These are phyloP conservation scores for Eurytoma californica DNA, from an alignment of 2,888 invertebrate species.

Conservation along the genomic window DNA sequence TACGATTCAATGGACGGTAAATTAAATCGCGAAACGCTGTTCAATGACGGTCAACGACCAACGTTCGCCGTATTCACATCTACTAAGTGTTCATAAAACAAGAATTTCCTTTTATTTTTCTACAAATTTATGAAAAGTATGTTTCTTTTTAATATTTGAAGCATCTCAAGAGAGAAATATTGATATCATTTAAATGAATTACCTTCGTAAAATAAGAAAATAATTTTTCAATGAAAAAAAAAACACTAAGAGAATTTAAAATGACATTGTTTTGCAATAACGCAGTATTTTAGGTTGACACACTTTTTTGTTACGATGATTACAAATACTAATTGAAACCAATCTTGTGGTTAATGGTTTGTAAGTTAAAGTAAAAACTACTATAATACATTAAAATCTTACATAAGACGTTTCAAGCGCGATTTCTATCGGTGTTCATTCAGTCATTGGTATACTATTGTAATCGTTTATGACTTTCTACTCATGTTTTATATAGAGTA, in stretches of 20 bases:
- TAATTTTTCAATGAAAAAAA: too few species aligned
- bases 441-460: too few species aligned
- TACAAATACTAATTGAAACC: slow-evolving; percentile 12
- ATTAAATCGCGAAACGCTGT: slow-evolving; percentile 41
- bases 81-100: slow-evolving; percentile 13
- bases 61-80: slow-evolving; percentile 7
- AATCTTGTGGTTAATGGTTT: slow-evolving; percentile 20
- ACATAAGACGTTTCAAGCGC: background rate
- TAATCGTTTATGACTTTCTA: background rate
- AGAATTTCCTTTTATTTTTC: background rate
- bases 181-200: background rate
- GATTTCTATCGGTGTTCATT: background rate
- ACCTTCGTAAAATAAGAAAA: too few species aligned
- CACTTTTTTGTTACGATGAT: background rate
- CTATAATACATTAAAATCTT: background rate
- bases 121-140: background rate
- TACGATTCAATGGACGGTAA: slow-evolving; percentile 35
- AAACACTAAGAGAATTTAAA: background rate
- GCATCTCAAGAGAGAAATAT: background rate
- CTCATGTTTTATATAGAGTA: background rate
- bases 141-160: background rate
- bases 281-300: background rate
- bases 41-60: slow-evolving; percentile 49
- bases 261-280: background rate
- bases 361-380: slow-evolving; percentile 2